A percentile compares a stretch with the other conserved stretches of the same genome.
Conservation (phyloP, 2,888 invertebrate genomes). For the Drosophila paramelanica region DNA sequence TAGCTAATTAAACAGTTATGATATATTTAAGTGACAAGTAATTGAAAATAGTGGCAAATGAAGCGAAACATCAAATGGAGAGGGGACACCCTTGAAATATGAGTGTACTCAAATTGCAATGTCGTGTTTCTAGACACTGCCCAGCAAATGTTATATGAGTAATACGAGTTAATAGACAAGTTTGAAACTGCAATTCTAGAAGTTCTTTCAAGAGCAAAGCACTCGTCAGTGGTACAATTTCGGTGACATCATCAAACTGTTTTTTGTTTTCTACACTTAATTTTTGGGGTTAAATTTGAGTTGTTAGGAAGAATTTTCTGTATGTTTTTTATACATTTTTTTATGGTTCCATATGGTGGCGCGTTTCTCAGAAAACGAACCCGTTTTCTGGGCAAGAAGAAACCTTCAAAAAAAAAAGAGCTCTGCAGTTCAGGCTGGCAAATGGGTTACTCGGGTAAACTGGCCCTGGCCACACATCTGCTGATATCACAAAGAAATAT, state of each 20-base stretch:
- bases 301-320: background rate
- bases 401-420: constrained; percentile 1
- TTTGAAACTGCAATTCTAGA: constrained; percentile 23
- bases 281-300: constrained; percentile 2
- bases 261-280: constrained; percentile 5
- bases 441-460: constrained; percentile 7
- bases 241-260: constrained; percentile 55
- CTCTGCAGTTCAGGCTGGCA: background rate
- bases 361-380: constrained; percentile 24
- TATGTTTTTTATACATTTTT: constrained; percentile 3
- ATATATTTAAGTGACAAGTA: constrained; percentile 10
- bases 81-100: constrained; percentile 38
- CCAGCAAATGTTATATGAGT: constrained; percentile 15
- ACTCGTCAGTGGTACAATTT: constrained; percentile 10
- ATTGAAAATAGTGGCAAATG: background rate
- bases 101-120: constrained; percentile 61
- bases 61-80: background rate
- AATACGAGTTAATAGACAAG: constrained; percentile 2
- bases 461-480: background rate
- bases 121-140: constrained; percentile 22
- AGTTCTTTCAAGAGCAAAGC: constrained; percentile 35
- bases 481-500: background rate
- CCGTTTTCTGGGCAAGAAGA: constrained; percentile 20
- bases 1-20: constrained; percentile 36
- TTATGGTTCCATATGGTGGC: background rate